Evolutionary conservation across 23 tunicate species (phyloP), one percentile per base, ranked within the genome.

Genomic region (Ascidia mentula): DNA sequence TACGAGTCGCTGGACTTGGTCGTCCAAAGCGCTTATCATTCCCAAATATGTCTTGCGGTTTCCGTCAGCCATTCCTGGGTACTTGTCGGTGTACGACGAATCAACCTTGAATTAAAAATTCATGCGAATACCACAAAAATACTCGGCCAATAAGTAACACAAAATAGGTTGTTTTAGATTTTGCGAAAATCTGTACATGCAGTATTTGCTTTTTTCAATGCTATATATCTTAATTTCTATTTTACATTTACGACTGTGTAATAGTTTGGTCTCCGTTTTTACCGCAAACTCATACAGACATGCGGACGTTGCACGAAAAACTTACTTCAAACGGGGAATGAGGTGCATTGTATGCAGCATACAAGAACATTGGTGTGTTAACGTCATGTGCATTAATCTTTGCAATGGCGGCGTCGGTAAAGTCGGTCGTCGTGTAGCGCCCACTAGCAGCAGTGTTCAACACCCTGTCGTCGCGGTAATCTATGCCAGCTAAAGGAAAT

Each of bases 291-390:
- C n/a, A n/a, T n/a, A n/a, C n/a, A n/a, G n/a, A n/a, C n/a, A n/a
- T n/a, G n/a, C n/a, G n/a, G n/a, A n/a, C n/a, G n/a, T n/a, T n/a
- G n/a, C n/a, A n/a, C n/a, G n/a, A n/a, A n/a, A n/a, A n/a, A n/a
- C 53, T 59, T 79, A 79, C 77, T 77, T 81, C 77, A 72, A 81
- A 79, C 28, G 90, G 90, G 5, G 74, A 40, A 53, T 86, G 90
- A 22, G 90, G 90, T 12, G 90, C 90, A 39, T 86, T 86, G 90
- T 86, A 86, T 2, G 90, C 83, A 79, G 82, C 73, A 24, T 79
- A 73, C 36, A 86, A 46, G 34, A 86, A 86, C 83, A 79, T 80
- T 31, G 85, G 85, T 18, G 9, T 38, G 24, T 72, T 40, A 1
- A 34, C 36, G 42, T 80, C 79, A 32, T 79, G 83, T 26, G 72